Base-by-base conservation (phyloP, 2,797 vertebrate species). In the Caiman crocodilus region DNA sequence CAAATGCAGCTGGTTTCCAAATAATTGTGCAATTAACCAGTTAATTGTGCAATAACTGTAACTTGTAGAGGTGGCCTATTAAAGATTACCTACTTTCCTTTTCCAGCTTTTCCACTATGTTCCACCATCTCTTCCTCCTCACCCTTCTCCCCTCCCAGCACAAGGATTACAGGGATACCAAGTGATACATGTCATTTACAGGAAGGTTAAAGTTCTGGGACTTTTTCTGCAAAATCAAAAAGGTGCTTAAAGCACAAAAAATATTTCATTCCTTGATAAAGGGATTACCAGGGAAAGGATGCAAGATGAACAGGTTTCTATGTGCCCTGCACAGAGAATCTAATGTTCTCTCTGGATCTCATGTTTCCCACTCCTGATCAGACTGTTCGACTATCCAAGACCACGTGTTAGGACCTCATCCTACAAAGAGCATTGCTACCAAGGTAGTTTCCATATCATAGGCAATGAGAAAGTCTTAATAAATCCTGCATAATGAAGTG, bases 371-470 rank as follows among this genome's bases (percentile, higher is more conserved):
- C 32, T 77, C 63, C 23, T 79, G 64, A 55, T 55, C 63, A 64
- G 30, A 7, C 1, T 60, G 55, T 79, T 25, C 0, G 0, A 18
- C 26, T 61, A 75, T 75, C 15, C 35, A 71, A 11, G 21, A 23
- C 20, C 7, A 14, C 20, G 4, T 13, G 42, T 23, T 69, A 23
- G 32, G 11, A 5, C 32, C 32, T 69, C 5, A 69, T 69, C 11
- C 30, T 32, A 32, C 32, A 23, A 69, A 21, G 32, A 50, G 42
- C 42, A 50, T 10, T 50, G 42, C 42, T 56, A 76, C 75, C n/a
- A 82, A 65, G 59, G 75, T 74, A 86, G 75, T 82, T 84, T 50
- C 85, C 1, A 2, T 90, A 93, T 89, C 95, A 94, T 83, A 82
- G 76, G 30, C 76, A 92, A 82, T 59, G 60, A 64, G 55, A 73